A percentile compares a stretch with the other conserved stretches of the same genome.
Conservation (phyloP, 2,113 vertebrate species). For the crab-eating macaque (Macaca fascicularis) region DNA sequence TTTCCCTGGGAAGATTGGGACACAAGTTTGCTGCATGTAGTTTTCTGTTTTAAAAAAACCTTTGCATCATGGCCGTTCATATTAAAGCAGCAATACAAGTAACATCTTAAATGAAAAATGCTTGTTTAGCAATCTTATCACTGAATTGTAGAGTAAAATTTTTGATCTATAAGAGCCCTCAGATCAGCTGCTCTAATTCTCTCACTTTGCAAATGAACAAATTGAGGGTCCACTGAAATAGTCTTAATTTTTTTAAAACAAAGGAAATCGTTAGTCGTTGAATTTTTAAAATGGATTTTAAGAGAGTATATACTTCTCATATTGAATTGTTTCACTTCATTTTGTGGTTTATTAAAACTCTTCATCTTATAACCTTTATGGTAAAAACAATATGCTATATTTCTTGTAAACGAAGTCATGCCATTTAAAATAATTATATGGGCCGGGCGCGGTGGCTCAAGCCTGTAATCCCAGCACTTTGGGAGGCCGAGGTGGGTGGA, state of each 20-base stretch:
- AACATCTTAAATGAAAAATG: constrained; percentile 12
- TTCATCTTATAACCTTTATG: not conserved
- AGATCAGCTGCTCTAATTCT: not conserved
- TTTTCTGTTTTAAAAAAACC: not conserved
- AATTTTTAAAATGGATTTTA: constrained; percentile 10
- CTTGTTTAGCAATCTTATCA: not conserved
- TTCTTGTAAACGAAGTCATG: not conserved
- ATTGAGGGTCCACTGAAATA: not conserved
- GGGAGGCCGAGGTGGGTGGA: too few relatives aligned
- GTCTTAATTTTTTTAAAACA: not conserved
- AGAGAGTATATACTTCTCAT: not conserved
- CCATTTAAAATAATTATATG: constrained; percentile 15
- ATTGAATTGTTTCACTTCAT: not conserved
- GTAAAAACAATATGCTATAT: not conserved
- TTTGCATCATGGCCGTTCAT: not conserved
- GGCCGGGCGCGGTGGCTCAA: too few relatives aligned
- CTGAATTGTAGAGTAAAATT: not conserved
- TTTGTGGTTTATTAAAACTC: not conserved
- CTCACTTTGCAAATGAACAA: not conserved
- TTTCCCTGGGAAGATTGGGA: not conserved
- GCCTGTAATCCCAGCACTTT: too few relatives aligned
- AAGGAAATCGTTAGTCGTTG: not conserved
- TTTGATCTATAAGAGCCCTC: not conserved
- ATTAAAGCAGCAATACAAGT: not conserved
- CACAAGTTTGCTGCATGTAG: not conserved